Conservation (phyloP, 2,888 invertebrate species). For the Cartodere bifasciata region DNA sequence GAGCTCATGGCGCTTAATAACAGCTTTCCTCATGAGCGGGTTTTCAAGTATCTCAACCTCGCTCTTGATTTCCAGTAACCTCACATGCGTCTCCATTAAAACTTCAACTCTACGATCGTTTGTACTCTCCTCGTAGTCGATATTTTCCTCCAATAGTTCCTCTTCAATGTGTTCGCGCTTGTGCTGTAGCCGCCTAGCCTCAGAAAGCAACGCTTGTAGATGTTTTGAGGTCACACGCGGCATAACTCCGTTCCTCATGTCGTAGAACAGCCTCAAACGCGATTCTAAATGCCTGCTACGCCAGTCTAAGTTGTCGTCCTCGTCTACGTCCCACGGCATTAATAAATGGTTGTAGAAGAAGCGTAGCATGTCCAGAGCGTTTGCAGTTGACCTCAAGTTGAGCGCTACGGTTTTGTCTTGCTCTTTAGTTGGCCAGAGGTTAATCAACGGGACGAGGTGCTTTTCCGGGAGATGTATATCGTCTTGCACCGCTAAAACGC, state of each 20-base stretch:
- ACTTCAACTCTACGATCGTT: constrained; percentile 34
- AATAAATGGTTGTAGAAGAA: constrained; percentile 54
- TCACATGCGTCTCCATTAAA: constrained; percentile 42
- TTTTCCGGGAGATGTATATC: constrained; percentile 47
- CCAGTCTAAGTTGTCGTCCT: constrained; percentile 48
- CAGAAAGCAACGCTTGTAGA: constrained; percentile 39
- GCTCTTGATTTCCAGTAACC: constrained; percentile 42
- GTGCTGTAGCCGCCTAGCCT: constrained; percentile 40
- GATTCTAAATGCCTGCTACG: constrained; percentile 40
- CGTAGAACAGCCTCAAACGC: constrained; percentile 43
- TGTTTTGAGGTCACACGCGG: constrained; percentile 39
- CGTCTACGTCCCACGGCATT: constrained; percentile 60
- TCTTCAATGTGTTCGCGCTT: constrained; percentile 36
- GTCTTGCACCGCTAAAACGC: constrained; percentile 51
- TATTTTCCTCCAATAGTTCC: constrained; percentile 26
- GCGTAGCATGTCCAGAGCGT: constrained; percentile 50
- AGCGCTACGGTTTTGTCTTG: constrained; percentile 44
- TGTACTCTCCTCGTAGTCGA: constrained; percentile 16
- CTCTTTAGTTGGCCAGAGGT: constrained; percentile 51
- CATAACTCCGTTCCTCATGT: constrained; percentile 41
- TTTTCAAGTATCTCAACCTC: constrained; percentile 48
- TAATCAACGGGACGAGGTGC: constrained; percentile 45
- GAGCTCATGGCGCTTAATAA: constrained; percentile 21
- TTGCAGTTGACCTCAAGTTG: constrained; percentile 47
- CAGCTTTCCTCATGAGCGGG: constrained; percentile 41